Evolutionary conservation across 2,797 vertebrate genomes (phyloP).

Genomic region (Lepus oiostolus): DNA sequence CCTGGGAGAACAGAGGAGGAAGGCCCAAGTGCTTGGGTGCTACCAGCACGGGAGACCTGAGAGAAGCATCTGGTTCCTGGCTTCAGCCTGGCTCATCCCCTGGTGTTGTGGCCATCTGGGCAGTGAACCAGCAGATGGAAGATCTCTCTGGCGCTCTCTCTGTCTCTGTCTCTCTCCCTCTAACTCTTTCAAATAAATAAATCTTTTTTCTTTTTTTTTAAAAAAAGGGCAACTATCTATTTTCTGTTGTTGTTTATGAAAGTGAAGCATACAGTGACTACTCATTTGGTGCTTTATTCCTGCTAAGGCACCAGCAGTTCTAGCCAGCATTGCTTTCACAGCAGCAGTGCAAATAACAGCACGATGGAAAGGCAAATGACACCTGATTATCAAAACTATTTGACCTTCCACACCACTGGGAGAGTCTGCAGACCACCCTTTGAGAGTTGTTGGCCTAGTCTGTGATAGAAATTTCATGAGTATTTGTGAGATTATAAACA

Average conservation of each 20-base stretch:
- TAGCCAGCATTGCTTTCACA: neutral
- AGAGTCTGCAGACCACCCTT: neutral
- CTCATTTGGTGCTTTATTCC: neutral
- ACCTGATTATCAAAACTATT: neutral
- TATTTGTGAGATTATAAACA: neutral
- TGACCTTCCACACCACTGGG: neutral
- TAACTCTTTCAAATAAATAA: no score
- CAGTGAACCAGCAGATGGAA: no score
- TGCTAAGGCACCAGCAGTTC: neutral
- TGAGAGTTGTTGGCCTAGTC: neutral
- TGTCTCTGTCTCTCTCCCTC: no score
- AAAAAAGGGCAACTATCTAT: neutral
- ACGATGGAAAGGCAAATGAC: neutral
- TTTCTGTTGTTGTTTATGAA: neutral
- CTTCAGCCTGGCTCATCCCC: no score
- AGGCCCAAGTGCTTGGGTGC: no score
- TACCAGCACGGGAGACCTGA: no score
- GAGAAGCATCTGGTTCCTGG: no score
- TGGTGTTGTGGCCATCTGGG: no score
- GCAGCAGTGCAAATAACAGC: neutral
- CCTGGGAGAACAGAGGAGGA: no score
- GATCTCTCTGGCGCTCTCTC: no score
- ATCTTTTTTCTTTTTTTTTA: no score
- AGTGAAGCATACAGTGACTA: neutral
- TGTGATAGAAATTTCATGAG: neutral